Base-by-base conservation (phyloP, 2,797 vertebrate genomes). In the Argya squamiceps region DNA sequence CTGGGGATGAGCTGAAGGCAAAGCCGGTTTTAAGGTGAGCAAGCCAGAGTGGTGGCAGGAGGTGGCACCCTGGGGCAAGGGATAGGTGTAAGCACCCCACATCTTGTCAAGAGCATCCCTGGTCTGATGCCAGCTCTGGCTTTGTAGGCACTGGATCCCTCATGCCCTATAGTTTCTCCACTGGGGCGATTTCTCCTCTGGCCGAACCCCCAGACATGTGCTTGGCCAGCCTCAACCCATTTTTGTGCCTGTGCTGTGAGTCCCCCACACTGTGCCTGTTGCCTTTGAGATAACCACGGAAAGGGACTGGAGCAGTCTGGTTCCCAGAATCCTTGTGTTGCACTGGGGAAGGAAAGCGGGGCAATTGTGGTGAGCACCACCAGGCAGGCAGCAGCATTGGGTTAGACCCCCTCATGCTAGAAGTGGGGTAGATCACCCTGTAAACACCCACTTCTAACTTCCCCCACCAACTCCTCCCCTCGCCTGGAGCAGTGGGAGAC, bases 261-360 rank as follows among this genome's bases (percentile, higher is more conserved):
- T 73, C 12, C 32, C 18, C 41, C 3, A 2, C n/a, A 21, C 34
- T 44, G 20, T 67, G 39, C 23, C 24, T 5, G 0, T 11, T 79
- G 46, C 34, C 43, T 76, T 63, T 74, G 43, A 59, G 44, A 68
- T 74, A 87, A 37, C 14, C 0, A 11, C 41, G 26, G 32, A 84
- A 37, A 77, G 29, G 55, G 49, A 67, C 50, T 0, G 11, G 53
- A 43, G 8, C 0, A 0, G 12, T 44, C 43, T 2, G 5, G 23
- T 67, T 84, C 46, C 69, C 6, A 4, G 65, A 58, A 80, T 53
- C 68, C 50, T 74, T 63, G 52, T 60, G 27, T 23, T 84, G 59
- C 34, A 10, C 15, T 0, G 6, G 36, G 39, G 36, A 69, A 43
- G 43, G 70, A 58, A 76, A 30, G 47, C 0, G 0, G 20, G 29